Evolutionary conservation across 2,888 invertebrate species (phyloP).

Genomic region (Drosophila rubida): DNA sequence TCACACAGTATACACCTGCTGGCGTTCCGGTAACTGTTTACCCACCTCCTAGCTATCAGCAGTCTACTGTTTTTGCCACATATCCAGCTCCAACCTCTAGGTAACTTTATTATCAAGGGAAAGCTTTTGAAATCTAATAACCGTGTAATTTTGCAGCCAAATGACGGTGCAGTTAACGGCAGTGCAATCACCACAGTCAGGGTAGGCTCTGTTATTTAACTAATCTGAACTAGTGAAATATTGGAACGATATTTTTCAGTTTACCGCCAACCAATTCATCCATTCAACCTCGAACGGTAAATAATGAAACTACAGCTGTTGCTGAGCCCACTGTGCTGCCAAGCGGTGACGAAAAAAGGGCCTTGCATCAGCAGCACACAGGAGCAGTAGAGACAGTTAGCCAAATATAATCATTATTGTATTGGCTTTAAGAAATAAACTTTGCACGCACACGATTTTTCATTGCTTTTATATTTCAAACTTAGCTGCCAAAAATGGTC

Average conservation of each 20-base stretch:
- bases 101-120: conserved; percentile 5
- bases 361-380: conserved; percentile 20
- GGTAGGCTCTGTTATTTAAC: conserved; percentile 2
- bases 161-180: conserved; percentile 19
- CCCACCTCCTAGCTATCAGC: conserved; percentile 20
- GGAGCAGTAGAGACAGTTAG: conserved; percentile 53
- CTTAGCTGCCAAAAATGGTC: conserved; percentile 5
- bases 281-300: conserved; percentile 13
- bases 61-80: neutral
- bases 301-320: neutral
- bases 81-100: conserved; percentile 3
- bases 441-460: neutral
- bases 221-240: neutral
- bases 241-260: neutral
- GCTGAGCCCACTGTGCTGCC: conserved; percentile 8
- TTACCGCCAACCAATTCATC: conserved; percentile 3
- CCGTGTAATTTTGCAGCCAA: conserved; percentile 13
- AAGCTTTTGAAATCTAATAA: neutral
- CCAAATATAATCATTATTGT: conserved; percentile 28
- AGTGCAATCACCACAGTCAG: neutral
- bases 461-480: neutral
- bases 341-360: neutral
- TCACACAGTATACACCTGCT: conserved; percentile 4
- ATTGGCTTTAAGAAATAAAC: neutral
- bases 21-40: conserved; percentile 5